Percentiles rank a stretch among this genome's conserved stretches.
These are phyloP conservation scores for Monoplex corrugatus DNA, from an alignment of 2,888 invertebrate species.

Conservation along the genomic window DNA sequence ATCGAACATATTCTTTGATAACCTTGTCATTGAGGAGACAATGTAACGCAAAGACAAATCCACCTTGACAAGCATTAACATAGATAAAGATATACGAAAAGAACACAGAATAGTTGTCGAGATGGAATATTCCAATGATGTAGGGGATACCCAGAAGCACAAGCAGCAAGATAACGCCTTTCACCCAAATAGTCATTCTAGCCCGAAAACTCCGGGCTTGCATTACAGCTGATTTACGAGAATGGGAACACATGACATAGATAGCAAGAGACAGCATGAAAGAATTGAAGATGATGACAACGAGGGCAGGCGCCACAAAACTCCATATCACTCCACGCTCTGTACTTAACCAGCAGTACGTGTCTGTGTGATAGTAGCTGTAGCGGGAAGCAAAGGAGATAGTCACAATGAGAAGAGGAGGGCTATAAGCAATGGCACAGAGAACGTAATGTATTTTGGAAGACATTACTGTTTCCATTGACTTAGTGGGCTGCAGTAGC, in stretches of 20 bases:
- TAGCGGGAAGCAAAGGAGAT: background rate
- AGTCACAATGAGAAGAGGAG: background rate
- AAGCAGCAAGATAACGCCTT: background rate
- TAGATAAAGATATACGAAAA: constrained; percentile 19
- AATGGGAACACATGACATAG: constrained; percentile 20
- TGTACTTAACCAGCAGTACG: constrained; percentile 17
- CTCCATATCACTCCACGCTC: background rate
- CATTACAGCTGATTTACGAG: background rate
- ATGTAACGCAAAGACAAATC: background rate
- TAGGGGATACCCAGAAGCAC: constrained; percentile 6
- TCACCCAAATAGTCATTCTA: background rate
- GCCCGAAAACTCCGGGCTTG: background rate
- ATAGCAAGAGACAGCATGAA: background rate
- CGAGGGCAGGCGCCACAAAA: background rate
- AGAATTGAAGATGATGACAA: background rate
- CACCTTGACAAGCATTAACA: constrained; percentile 3
- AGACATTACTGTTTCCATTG: background rate
- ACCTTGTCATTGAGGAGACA: constrained; percentile 15
- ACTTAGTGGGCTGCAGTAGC: background rate
- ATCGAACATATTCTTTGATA: background rate
- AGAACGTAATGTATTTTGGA: background rate
- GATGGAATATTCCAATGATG: background rate
- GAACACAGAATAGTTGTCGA: background rate
- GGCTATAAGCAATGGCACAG: background rate
- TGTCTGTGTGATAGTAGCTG: background rate